phyloP scores from a whole-genome alignment of 2,797 vertebrate species.

The Heteromormyrus szaboi region DNA sequence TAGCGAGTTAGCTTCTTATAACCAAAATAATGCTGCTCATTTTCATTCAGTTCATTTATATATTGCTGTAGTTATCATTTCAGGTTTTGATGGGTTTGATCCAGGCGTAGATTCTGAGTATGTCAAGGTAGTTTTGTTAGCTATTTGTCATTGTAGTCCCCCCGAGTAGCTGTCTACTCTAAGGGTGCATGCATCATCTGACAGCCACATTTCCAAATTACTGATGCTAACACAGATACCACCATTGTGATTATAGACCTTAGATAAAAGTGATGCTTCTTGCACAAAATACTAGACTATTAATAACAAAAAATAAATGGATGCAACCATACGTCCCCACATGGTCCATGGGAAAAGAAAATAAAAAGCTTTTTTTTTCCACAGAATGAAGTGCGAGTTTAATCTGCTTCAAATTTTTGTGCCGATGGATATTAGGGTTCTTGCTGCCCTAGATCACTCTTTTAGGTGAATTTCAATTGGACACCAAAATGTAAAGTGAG shows the following conservation, averaged over 20 bases:
- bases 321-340: neutral
- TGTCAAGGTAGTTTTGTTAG: neutral
- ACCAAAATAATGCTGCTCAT: neutral
- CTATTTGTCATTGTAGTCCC: neutral
- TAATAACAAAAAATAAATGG: neutral
- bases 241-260: neutral
- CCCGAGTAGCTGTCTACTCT: neutral
- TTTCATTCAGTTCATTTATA: neutral
- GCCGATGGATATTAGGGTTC: neutral
- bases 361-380: neutral
- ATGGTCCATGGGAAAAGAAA: neutral
- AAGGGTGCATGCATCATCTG: neutral
- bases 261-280: neutral
- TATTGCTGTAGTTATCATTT: neutral
- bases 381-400: neutral
- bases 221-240: neutral
- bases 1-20: neutral
- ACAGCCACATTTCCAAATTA: neutral
- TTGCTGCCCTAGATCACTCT: neutral
- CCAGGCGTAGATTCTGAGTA: neutral
- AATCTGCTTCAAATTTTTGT: neutral
- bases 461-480: slow-evolving; percentile 4
- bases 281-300: neutral
- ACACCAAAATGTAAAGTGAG: neutral
- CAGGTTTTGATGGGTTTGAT: neutral